phyloP scores from a whole-genome alignment of 2,797 vertebrate species.

The Setipinna tenuifilis region DNA sequence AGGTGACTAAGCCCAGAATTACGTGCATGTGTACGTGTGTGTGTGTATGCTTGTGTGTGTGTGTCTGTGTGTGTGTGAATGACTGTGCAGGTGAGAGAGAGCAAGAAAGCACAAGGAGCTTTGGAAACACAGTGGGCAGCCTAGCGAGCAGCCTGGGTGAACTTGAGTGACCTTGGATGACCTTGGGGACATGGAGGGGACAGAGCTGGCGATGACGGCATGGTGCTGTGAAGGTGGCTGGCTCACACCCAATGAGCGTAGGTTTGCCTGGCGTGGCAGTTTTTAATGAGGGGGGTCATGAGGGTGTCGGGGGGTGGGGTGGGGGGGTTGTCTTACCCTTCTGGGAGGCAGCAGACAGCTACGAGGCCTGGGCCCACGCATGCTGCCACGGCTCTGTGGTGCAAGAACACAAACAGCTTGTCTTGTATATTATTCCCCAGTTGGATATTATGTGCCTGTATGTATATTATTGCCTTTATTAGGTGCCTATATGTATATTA shows the following conservation, averaged over 20 bases:
- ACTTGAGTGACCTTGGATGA: neutral
- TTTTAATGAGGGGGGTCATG: neutral
- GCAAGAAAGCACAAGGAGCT: no score
- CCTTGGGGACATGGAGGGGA: neutral
- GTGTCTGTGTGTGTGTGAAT: neutral
- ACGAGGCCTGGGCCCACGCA: neutral
- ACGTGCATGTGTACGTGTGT: neutral
- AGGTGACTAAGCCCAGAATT: neutral
- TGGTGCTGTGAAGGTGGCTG: neutral
- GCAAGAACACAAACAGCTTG: constrained; percentile 4
- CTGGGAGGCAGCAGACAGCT: neutral
- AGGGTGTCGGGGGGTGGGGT: neutral
- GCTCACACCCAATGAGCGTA: neutral
- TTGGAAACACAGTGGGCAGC: neutral
- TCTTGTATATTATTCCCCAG: no score
- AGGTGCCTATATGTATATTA: no score
- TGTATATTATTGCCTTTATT: no score
- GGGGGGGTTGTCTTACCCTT: neutral
- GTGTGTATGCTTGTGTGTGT: neutral
- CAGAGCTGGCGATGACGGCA: neutral
- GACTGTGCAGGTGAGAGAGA: neutral
- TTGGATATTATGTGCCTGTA: no score
- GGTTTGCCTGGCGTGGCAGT: neutral
- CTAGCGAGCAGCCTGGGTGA: neutral
- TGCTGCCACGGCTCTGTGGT: neutral